Evolutionary conservation across 1,140 invertebrate genomes (phyloP), one percentile per base, ranked within the genome.

Genomic region (Drosophila takahashii): DNA sequence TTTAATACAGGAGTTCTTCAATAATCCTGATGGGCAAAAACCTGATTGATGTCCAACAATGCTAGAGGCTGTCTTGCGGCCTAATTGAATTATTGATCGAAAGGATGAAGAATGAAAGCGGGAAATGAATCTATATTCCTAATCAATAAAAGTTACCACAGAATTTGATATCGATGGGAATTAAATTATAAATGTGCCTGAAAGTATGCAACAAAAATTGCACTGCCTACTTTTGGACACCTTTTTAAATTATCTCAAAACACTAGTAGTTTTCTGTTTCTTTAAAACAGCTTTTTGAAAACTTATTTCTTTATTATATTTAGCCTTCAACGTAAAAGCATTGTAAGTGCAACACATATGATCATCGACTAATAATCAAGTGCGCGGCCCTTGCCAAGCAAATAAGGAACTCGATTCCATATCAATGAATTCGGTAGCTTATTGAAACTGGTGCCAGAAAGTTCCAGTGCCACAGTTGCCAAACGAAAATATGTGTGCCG

Each of bases 61-160:
- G 66, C 51, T 45, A 59, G 27, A 27, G n/a, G 48, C n/a, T n/a
- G 42, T 36, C 41, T 70, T 18, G 32, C 42, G 18, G 36, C 36
- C 41, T 70, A 69, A 70, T 70, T 71, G 67, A 71, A 57, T 41
- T 47, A 70, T 45, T 57, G 66, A 37, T 70, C 15, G 27, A 56
- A 34, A 22, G 42, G 58, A 8, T 16, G 32, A 8, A 0, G 7
- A 15, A 37, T 8, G 15, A 2, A 26, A 56, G 5, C 16, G 0
- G 8, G 10, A 45, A 8, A 18, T 44, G 3, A 18, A 44, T 10
- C 0, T 6, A 16, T 9, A 0, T 16, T 9, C 16, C 1, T 8
- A 15, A 9, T 16, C 7, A 8, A 15, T n/a, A 2, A 0, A 13
- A 13, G 22, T 13, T 8, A 29, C 29, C 8, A 9, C 29, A 8